A percentile compares a stretch with the other conserved stretches of the same genome.
Conservation (phyloP, 2,888 invertebrate species). For the Heliconius ethilla region DNA sequence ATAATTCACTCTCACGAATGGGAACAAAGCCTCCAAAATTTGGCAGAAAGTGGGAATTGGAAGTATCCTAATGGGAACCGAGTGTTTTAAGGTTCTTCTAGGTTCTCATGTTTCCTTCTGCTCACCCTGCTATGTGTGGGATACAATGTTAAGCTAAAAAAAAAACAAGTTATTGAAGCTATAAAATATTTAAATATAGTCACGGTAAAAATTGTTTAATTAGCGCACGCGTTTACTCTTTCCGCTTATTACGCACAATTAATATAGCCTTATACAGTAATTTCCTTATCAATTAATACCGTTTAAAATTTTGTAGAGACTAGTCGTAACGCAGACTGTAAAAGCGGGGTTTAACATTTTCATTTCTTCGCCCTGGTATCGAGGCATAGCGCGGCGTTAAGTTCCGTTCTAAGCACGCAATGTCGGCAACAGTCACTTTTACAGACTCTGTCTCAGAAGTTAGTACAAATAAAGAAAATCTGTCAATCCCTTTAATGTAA, state of each 20-base stretch:
- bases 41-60: too few species aligned
- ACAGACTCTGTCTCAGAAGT: too few species aligned
- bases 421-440: not conserved
- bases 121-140: too few species aligned
- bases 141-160: not conserved
- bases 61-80: too few species aligned
- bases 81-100: too few species aligned
- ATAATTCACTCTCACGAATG: too few species aligned
- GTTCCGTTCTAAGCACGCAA: not conserved
- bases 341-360: not conserved
- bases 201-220: slow-evolving; percentile 2
- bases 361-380: not conserved
- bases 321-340: too few species aligned
- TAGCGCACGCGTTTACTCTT: slow-evolving; percentile 26
- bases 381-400: not conserved
- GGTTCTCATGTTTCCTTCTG: too few species aligned
- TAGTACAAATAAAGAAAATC: not conserved
- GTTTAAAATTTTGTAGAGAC: not conserved
- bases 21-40: too few species aligned
- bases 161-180: not conserved
- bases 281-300: not conserved
- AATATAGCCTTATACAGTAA: slow-evolving; percentile 32
- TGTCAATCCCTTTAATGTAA: not conserved
- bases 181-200: not conserved
- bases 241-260: slow-evolving; percentile 28